Conservation (phyloP, 2,888 invertebrate genomes). For the Acrobasis repandana region DNA sequence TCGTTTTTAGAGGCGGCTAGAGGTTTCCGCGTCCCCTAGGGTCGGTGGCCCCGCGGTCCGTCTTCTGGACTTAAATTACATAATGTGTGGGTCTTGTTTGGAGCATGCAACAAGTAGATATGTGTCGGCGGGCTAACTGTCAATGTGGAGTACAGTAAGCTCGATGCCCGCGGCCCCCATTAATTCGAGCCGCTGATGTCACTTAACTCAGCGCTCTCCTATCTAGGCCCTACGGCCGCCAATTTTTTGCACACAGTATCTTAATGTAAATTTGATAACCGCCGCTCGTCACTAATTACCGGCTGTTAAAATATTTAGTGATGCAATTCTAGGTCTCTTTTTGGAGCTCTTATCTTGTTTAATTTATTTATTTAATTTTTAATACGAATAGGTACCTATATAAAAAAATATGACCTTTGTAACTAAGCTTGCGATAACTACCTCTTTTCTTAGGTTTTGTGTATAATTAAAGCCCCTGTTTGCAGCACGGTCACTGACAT, state of each 20-base stretch:
- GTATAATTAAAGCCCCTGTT: constrained; percentile 39
- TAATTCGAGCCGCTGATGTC: constrained; percentile 82
- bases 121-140: constrained; percentile 82
- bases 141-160: constrained; percentile 83
- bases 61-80: constrained; percentile 82
- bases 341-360: constrained; percentile 36
- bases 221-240: constrained; percentile 82
- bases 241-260: constrained; percentile 78
- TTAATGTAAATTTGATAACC: constrained; percentile 75
- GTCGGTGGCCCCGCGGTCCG: constrained; percentile 79
- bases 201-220: constrained; percentile 81
- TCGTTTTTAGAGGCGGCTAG: constrained; percentile 82
- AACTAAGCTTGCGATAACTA: neutral
- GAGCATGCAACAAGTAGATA: constrained; percentile 83
- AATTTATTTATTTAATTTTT: neutral
- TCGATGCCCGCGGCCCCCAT: constrained; percentile 81
- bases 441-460: neutral
- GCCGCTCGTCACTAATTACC: constrained; percentile 70
- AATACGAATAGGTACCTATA: neutral
- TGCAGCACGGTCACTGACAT: constrained; percentile 83
- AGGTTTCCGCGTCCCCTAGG: constrained; percentile 82
- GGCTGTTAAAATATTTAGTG: constrained; percentile 62
- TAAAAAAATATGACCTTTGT: neutral
- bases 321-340: constrained; percentile 60
- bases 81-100: constrained; percentile 80